Base-by-base conservation (phyloP, 2,888 invertebrate species). In the Dynastes grantii region DNA sequence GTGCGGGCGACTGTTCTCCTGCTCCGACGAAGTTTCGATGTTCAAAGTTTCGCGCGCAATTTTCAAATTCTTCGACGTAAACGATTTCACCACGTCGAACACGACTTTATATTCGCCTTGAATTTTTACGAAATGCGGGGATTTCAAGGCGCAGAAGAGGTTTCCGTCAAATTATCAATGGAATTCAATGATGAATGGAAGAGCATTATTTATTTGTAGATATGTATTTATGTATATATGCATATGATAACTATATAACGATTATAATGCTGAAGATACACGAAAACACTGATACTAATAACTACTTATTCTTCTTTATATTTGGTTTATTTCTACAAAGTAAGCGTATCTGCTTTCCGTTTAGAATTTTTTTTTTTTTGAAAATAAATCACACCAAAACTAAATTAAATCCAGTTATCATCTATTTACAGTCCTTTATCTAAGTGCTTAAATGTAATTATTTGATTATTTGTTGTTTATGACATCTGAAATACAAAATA, bases 51-150 rank as follows among this genome's bases (percentile, higher is more conserved):
- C 88, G 49, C 87, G 85, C 76, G 87, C 87, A 80, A 88, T 88
- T 83, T 88, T 87, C 75, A 83, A 77, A 83, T 82, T 77, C 82
- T 85, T 87, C 77, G 85, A 80, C 37, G 87, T 85, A 80, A 88
- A 87, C 81, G 87, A 82, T 81, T 87, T 88, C 78, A 86, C 86
- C 84, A 88, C 86, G 84, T 86, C 87, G 86, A 87, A 86, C 87
- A 87, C 85, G 83, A 82, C 86, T 85, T 83, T 84, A 51, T 37
- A 53, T 81, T 67, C 40, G 70, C 61, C 80, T 53, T 71, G 77
- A 79, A 76, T 53, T 58, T 70, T 70, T 32, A 29, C 45, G 45
- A 45, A 11, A 11, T 45, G 0, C 11, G 45, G 2, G 11, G 11
- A 45, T 45, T 45, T 45, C 45, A 45, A 45, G 45, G 11, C 45